Conservation (phyloP, 2,888 invertebrate genomes). For the Cheilosia soror region DNA sequence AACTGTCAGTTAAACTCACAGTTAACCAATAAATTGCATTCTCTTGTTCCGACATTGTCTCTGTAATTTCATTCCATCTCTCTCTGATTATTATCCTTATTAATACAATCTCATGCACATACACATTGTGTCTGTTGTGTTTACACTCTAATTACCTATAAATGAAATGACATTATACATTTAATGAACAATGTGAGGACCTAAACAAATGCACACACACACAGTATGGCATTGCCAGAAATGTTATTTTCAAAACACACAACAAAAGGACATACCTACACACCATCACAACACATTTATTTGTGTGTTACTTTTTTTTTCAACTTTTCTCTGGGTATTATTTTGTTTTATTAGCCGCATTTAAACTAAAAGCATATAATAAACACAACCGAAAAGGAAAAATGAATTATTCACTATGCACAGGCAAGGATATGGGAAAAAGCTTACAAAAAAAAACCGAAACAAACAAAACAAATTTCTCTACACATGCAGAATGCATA, state of each 20-base stretch:
- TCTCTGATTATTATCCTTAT: constrained; percentile 22
- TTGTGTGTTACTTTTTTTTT: constrained; percentile 9
- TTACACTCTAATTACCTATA: constrained; percentile 69
- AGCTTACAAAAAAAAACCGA: constrained; percentile 8
- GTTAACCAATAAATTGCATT: constrained; percentile 72
- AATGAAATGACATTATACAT: constrained; percentile 59
- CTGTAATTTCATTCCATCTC: constrained; percentile 48
- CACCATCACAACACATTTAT: constrained; percentile 13
- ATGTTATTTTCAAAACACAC: neutral
- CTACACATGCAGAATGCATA: constrained; percentile 57
- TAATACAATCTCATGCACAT: constrained; percentile 23
- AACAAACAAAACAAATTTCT: constrained; percentile 61
- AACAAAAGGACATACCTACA: constrained; percentile 51
- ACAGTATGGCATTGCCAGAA: neutral
- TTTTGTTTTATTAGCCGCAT: constrained; percentile 72
- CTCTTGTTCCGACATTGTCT: constrained; percentile 69
- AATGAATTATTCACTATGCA: constrained; percentile 45
- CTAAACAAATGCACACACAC: constrained; percentile 11
- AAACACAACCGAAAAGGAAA: constrained; percentile 5
- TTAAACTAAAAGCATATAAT: constrained; percentile 65
- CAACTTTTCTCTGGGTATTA: constrained; percentile 44
- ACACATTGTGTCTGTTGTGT: constrained; percentile 50
- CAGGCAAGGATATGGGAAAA: constrained; percentile 44
- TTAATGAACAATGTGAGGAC: constrained; percentile 46
- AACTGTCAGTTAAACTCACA: constrained; percentile 69